phyloP scores from a whole-genome alignment of 2,113 vertebrate genomes.

The Brachirus orientalis region DNA sequence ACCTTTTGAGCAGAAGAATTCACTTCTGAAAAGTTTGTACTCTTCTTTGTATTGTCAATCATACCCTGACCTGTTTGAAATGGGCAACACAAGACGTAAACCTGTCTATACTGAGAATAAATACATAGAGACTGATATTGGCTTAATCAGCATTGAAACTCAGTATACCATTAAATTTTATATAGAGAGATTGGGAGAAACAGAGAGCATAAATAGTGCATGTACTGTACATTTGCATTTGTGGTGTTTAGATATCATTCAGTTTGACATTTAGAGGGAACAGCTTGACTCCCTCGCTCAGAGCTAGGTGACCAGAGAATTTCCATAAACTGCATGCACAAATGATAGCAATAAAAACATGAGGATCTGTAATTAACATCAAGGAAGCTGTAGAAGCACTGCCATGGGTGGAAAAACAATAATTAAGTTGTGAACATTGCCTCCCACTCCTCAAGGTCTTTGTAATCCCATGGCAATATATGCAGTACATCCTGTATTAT shows the following conservation, averaged over 20 bases:
- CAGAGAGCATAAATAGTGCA: conserved; percentile 13
- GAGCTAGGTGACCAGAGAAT: background rate
- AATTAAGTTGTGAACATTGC: conserved; percentile 2
- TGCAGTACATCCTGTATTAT: background rate
- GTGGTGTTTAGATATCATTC: background rate
- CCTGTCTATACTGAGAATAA: too few relatives aligned
- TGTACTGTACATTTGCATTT: conserved; percentile 26
- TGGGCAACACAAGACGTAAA: too few relatives aligned
- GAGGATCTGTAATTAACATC: conserved; percentile 8
- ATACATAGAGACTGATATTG: too few relatives aligned
- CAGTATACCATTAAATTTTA: conserved; percentile 34
- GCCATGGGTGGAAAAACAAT: conserved; percentile 16
- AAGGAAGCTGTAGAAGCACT: background rate
- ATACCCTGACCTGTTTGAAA: too few relatives aligned
- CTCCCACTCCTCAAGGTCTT: background rate
- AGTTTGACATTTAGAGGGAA: too few relatives aligned
- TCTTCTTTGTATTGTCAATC: too few relatives aligned
- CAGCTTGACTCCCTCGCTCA: background rate
- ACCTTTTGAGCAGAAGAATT: too few relatives aligned
- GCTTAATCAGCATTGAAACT: too few relatives aligned
- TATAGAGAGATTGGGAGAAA: background rate
- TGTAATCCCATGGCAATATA: background rate
- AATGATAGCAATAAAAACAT: background rate
- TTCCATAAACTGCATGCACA: background rate
- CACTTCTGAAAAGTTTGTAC: too few relatives aligned